phyloP scores from a whole-genome alignment of 2,888 invertebrate species.

The Eumacrocentrus americanus region DNA sequence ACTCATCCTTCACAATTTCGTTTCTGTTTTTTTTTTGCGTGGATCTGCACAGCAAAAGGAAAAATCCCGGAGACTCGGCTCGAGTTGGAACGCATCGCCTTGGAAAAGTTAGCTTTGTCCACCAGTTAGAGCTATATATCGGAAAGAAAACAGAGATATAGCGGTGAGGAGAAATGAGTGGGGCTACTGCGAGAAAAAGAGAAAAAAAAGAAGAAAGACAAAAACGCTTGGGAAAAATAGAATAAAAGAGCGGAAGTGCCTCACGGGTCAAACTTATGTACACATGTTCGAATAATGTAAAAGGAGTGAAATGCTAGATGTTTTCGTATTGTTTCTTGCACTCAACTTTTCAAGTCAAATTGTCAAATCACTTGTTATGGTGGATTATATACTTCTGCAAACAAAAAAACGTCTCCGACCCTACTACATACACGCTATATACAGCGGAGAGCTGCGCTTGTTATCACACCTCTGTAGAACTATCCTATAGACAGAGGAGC shows the following conservation, averaged over 20 bases:
- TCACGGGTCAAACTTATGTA: slow-evolving; percentile 4
- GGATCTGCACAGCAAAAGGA: too few relatives aligned
- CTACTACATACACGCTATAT: neutral
- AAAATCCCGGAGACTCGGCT: too few relatives aligned
- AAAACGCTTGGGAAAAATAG: neutral
- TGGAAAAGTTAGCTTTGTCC: slow-evolving; percentile 53
- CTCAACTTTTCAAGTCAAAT: too few relatives aligned
- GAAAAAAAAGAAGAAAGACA: slow-evolving; percentile 13
- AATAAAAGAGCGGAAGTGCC: neutral
- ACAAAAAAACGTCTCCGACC: neutral
- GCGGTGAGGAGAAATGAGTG: slow-evolving; percentile 27
- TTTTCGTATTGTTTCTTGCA: too few relatives aligned
- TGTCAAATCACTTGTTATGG: too few relatives aligned
- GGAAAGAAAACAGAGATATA: slow-evolving; percentile 8
- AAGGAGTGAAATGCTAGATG: neutral
- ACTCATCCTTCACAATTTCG: too few relatives aligned
- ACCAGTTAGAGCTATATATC: slow-evolving; percentile 39
- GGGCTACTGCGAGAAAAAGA: slow-evolving; percentile 10
- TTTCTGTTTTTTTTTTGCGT: too few relatives aligned
- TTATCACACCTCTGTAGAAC: slow-evolving; percentile 18
- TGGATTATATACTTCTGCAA: neutral
- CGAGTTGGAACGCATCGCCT: slow-evolving; percentile 42
- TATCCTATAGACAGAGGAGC: too few relatives aligned
- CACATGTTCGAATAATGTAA: neutral
- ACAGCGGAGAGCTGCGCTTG: slow-evolving; percentile 8